A percentile compares a stretch with the other conserved stretches of the same genome.
These are phyloP conservation scores for Cryptus armator DNA, from an alignment of 2,888 invertebrate genomes.

Conservation along the genomic window DNA sequence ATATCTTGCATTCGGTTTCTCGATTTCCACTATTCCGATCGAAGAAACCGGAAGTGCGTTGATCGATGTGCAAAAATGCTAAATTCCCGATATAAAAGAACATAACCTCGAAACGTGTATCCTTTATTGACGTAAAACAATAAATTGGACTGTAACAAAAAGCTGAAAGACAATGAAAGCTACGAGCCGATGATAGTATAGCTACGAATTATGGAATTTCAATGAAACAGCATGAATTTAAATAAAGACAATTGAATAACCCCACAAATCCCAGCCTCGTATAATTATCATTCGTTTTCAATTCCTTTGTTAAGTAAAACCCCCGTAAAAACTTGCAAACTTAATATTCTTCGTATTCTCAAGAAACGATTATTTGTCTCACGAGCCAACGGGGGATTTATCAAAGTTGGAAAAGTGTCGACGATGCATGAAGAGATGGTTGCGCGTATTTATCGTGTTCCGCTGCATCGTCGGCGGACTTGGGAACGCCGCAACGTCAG, in stretches of 20 bases:
- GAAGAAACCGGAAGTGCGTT: background rate
- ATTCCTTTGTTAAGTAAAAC: constrained; percentile 29
- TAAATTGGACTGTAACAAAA: background rate
- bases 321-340: constrained; percentile 40
- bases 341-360: constrained; percentile 34
- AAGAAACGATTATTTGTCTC: background rate
- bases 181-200: background rate
- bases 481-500: constrained; percentile 20
- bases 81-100: background rate
- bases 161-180: background rate
- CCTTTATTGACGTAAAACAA: background rate
- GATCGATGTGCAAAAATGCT: background rate
- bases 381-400: constrained; percentile 10
- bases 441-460: constrained; percentile 48
- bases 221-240: constrained; percentile 23
- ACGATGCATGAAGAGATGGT: constrained; percentile 51
- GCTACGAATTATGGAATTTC: background rate
- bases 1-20: background rate
- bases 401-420: constrained; percentile 52
- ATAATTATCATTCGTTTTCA: constrained; percentile 35
- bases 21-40: background rate
- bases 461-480: constrained; percentile 32
- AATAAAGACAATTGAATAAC: constrained; percentile 42
- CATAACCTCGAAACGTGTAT: background rate
- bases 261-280: background rate